phyloP scores from a whole-genome alignment of 92 coral and sea anemone species.

The Scolanthus callimorphus region DNA sequence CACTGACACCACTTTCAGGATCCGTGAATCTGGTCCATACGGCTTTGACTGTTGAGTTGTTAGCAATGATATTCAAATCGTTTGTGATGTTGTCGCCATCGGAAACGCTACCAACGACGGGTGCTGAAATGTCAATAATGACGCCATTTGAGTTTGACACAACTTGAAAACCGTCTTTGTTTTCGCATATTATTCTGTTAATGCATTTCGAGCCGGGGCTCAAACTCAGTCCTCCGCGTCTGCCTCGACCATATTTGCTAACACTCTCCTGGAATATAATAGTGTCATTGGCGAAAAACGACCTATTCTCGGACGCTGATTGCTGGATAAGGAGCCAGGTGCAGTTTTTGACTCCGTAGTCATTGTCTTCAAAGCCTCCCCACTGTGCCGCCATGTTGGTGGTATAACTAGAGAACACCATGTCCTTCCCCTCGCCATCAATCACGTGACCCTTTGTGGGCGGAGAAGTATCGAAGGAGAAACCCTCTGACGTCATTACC shows the following conservation, averaged over 20 bases:
- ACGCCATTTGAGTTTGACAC: constrained; percentile 61
- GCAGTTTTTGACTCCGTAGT: constrained; percentile 65
- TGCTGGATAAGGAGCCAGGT: constrained; percentile 66
- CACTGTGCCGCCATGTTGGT: constrained; percentile 50
- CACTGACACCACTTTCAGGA: constrained; percentile 75
- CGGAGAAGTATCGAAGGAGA: constrained; percentile 68
- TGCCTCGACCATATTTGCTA: constrained; percentile 35
- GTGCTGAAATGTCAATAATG: constrained; percentile 55
- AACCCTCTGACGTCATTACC: constrained; percentile 56
- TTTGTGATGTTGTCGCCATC: constrained; percentile 45
- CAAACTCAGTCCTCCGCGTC: constrained; percentile 57
- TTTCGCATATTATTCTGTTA: constrained; percentile 65
- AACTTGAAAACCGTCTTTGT: constrained; percentile 75
- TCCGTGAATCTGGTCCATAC: constrained; percentile 71
- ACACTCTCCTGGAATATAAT: constrained; percentile 44
- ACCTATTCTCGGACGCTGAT: constrained; percentile 47
- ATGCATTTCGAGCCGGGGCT: constrained; percentile 71
- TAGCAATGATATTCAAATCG: constrained; percentile 55
- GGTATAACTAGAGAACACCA: constrained; percentile 51
- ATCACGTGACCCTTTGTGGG: constrained; percentile 78
- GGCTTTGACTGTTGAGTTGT: constrained; percentile 35
- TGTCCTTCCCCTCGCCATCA: constrained; percentile 62
- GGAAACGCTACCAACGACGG: constrained; percentile 38
- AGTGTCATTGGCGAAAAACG: constrained; percentile 50
- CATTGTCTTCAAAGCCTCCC: constrained; percentile 73